A percentile compares a stretch with the other conserved stretches of the same genome.
phyloP scores from a whole-genome alignment of 1,140 invertebrate genomes.

The Antheraea pernyi region DNA sequence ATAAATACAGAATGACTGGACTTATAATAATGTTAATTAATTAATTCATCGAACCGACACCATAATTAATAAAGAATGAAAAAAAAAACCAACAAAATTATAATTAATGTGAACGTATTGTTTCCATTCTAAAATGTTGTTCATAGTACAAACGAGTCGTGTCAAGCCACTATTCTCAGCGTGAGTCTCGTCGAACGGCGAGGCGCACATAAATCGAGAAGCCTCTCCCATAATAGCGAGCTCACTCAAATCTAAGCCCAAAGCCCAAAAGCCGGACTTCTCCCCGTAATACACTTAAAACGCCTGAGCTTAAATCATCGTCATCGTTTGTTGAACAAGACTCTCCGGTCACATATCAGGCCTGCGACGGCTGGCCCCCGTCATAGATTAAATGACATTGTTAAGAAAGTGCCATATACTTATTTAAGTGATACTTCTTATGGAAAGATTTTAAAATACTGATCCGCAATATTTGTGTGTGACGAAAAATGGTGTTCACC shows the following conservation, averaged over 20 bases:
- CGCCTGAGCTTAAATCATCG: slow-evolving; percentile 77
- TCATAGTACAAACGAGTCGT: not conserved
- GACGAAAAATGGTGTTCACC: too few relatives aligned
- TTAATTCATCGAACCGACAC: too few relatives aligned
- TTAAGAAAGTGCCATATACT: not conserved
- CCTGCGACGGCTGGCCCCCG: slow-evolving; percentile 46
- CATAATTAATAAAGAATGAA: too few relatives aligned
- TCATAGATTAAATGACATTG: slow-evolving; percentile 13
- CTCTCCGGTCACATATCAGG: slow-evolving; percentile 77
- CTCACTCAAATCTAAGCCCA: slow-evolving; percentile 70
- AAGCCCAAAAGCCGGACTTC: slow-evolving; percentile 70
- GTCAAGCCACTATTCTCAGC: not conserved
- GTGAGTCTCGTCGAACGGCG: slow-evolving; percentile 39
- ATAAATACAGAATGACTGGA: too few relatives aligned
- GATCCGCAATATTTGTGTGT: too few relatives aligned
- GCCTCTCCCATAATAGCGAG: slow-evolving; percentile 56
- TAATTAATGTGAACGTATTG: not conserved
- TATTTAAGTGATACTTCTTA: too few relatives aligned
- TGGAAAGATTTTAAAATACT: too few relatives aligned
- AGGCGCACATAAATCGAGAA: slow-evolving; percentile 63
- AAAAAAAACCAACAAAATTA: too few relatives aligned
- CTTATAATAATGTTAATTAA: too few relatives aligned
- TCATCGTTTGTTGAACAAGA: slow-evolving; percentile 78
- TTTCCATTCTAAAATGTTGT: not conserved
- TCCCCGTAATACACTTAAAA: slow-evolving; percentile 78